These are phyloP conservation scores for Paramormyrops kingsleyae DNA, from an alignment of 2,113 vertebrate species.

Conservation along the genomic window DNA sequence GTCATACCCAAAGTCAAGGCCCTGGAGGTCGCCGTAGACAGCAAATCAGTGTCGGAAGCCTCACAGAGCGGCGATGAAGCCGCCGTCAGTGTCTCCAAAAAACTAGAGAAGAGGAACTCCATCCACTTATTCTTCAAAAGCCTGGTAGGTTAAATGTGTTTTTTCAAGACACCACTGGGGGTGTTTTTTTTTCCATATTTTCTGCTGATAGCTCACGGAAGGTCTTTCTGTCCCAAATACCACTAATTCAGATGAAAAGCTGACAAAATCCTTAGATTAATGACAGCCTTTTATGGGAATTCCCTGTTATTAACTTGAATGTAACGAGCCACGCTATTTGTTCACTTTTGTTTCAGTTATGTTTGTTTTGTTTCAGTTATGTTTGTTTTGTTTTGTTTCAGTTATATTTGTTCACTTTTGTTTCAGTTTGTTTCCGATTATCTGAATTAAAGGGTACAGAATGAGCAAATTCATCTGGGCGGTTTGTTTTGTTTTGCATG, in stretches of 20 bases:
- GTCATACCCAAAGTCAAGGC: slow-evolving; percentile 25
- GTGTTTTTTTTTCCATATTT: neutral
- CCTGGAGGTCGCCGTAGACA: slow-evolving; percentile 43
- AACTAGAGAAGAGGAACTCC: slow-evolving; percentile 82
- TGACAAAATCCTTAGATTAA: neutral
- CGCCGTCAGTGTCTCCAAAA: slow-evolving; percentile 54
- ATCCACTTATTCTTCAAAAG: slow-evolving; percentile 83
- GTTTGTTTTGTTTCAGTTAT: neutral
- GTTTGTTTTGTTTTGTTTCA: neutral
- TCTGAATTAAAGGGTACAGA: neutral
- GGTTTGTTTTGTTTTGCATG: slow-evolving; percentile 27
- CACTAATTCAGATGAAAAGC: neutral
- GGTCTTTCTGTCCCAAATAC: neutral
- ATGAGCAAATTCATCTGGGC: neutral
- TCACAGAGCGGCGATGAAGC: slow-evolving; percentile 57
- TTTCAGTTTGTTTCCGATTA: neutral
- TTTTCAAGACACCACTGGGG: neutral
- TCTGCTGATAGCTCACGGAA: neutral
- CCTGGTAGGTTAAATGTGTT: slow-evolving; percentile 62
- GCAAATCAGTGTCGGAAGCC: slow-evolving; percentile 41
- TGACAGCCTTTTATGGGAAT: neutral
- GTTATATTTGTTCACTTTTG: neutral
- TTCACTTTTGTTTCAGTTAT: neutral
- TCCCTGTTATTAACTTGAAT: neutral
- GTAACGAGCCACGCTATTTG: neutral